Conservation (phyloP, 2,888 invertebrate genomes). For the Papilio gigon region DNA sequence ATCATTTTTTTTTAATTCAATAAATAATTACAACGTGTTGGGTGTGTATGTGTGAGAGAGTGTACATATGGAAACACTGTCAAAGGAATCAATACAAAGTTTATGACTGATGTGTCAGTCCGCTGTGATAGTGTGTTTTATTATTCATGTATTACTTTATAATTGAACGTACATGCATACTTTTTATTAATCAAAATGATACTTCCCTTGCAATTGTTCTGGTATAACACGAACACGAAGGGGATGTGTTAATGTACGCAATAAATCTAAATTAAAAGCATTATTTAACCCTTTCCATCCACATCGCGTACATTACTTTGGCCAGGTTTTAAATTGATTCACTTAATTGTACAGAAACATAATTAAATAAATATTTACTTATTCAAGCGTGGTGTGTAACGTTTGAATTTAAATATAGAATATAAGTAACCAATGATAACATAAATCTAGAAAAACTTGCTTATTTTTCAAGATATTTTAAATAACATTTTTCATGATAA, state of each 20-base stretch:
- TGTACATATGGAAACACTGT: no score
- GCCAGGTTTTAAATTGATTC: slow-evolving; percentile 47
- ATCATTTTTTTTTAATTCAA: no score
- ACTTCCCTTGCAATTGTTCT: slow-evolving; percentile 41
- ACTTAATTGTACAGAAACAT: slow-evolving; percentile 37
- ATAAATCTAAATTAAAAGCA: slow-evolving; percentile 74
- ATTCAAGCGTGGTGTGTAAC: no score
- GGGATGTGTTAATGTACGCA: slow-evolving; percentile 59
- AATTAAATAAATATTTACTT: no score
- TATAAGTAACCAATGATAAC: no score
- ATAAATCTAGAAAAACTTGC: no score
- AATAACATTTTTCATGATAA: no score
- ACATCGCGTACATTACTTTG: slow-evolving; percentile 52
- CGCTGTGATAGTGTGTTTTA: background rate
- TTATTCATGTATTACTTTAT: slow-evolving; percentile 11
- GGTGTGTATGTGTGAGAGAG: no score
- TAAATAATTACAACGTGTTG: no score
- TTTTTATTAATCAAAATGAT: slow-evolving; percentile 40
- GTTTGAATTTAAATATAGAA: background rate
- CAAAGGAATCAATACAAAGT: no score
- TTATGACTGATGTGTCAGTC: no score
- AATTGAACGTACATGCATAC: slow-evolving; percentile 7
- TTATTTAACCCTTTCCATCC: slow-evolving; percentile 69
- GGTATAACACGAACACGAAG: slow-evolving; percentile 56
- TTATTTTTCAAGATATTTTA: no score